Base-by-base conservation (phyloP, 2,888 invertebrate genomes). In the Stenichneumon culpator region DNA sequence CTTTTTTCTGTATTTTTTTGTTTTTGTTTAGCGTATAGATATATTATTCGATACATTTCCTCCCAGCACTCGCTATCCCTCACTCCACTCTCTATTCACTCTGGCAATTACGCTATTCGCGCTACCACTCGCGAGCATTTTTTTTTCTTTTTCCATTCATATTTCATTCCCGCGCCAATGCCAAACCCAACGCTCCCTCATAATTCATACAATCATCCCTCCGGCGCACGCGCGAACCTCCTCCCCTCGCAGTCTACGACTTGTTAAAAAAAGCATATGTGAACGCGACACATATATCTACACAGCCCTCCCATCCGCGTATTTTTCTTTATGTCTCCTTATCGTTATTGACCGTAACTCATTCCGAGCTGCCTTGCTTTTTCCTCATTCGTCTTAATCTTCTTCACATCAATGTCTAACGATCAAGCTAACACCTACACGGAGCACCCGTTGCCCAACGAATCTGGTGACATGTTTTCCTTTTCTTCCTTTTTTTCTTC, bases 171-270 rank as follows among this genome's bases (percentile, higher is more conserved):
- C n/a, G 22, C 83, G 79, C 80, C 65, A 60, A 44, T 70, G 84
- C 82, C 84, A 75, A 77, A 63, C 32, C 54, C 36, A 83, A 83
- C 84, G 83, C 84, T 84, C 83, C 84, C 82, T 83, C 84, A 79
- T 80, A 77, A 57, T 60, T 63, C 57, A 65, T 25, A 60, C 54
- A 67, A 47, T 47, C 75, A 25, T 60, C 57, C 70, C 74, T 79
- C 36, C 70, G 67, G 65, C 85, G 72, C 83, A 69, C 50, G 70
- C 74, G 69, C 74, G 50, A 65, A 68, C 72, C 25, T 70, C n/a
- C 74, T 25, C 32, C 52, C 65, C 70, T 68, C 25, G 32, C 83
- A 78, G 79, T 80, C 69, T 84, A 78, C 32, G 73, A 74, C 73
- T 69, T 25, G 63, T 63, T 50, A 44, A 44, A 44, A 14, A 16